A percentile compares a stretch with the other conserved stretches of the same genome.
These are phyloP conservation scores for Habrosyne pyritoides DNA, from an alignment of 2,888 invertebrate genomes.

Conservation along the genomic window DNA sequence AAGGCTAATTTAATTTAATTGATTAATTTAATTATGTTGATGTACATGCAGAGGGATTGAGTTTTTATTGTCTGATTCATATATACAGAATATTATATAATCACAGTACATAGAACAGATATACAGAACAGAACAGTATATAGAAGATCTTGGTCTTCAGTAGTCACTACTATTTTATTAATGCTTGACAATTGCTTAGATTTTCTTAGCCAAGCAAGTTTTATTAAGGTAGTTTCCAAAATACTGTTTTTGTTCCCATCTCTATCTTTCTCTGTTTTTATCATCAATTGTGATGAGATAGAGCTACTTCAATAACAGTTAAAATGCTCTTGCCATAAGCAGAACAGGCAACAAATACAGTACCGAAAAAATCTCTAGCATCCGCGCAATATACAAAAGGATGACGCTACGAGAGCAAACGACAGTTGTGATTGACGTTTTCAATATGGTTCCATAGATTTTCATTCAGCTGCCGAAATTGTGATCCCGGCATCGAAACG, in stretches of 20 bases:
- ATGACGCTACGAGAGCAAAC: constrained; percentile 18
- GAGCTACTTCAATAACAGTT: background rate
- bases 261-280: too few relatives aligned
- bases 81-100: too few relatives aligned
- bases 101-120: too few relatives aligned
- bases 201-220: too few relatives aligned
- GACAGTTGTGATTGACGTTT: constrained; percentile 43
- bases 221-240: background rate
- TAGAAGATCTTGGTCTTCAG: too few relatives aligned
- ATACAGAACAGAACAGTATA: too few relatives aligned
- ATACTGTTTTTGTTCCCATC: background rate
- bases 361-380: background rate
- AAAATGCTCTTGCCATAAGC: background rate
- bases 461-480: constrained; percentile 30
- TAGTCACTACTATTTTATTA: too few relatives aligned
- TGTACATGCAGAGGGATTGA: too few relatives aligned
- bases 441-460: constrained; percentile 38
- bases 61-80: too few relatives aligned
- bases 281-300: background rate
- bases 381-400: constrained; percentile 2
- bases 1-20: too few relatives aligned
- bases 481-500: constrained; percentile 30
- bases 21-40: too few relatives aligned
- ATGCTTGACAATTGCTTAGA: too few relatives aligned
- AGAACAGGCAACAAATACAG: background rate